These are phyloP conservation scores for Ctenopoma multispine DNA, from an alignment of 2,797 vertebrate species.

Conservation along the genomic window DNA sequence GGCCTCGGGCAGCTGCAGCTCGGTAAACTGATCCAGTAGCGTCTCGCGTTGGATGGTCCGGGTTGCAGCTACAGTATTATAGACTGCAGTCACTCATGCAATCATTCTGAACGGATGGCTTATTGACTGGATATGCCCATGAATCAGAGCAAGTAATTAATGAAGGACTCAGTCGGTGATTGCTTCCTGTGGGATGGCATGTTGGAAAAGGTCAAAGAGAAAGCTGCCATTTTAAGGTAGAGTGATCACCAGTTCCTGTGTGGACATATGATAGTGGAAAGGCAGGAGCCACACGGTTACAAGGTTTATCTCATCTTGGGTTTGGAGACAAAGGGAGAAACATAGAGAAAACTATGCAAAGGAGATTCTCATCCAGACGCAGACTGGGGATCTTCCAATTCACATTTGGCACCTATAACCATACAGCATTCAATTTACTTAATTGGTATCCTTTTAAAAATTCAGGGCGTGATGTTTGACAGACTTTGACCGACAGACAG, in stretches of 20 bases:
- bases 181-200: slow-evolving; percentile 16
- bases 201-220: slow-evolving; percentile 10
- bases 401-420: neutral
- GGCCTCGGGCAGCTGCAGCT: slow-evolving; percentile 30
- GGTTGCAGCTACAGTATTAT: slow-evolving; percentile 29
- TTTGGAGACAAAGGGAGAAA: neutral
- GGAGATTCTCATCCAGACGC: neutral
- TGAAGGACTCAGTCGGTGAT: slow-evolving; percentile 51
- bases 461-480: too few species aligned
- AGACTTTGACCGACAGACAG: too few species aligned
- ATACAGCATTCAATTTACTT: neutral
- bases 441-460: neutral
- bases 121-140: slow-evolving; percentile 60
- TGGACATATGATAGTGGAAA: slow-evolving; percentile 40
- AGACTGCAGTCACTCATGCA: slow-evolving; percentile 31
- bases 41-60: slow-evolving; percentile 23
- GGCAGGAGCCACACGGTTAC: neutral
- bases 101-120: slow-evolving; percentile 65
- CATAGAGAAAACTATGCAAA: neutral
- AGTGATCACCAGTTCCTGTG: slow-evolving; percentile 33
- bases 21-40: slow-evolving; percentile 41
- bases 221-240: slow-evolving; percentile 55
- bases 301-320: neutral
- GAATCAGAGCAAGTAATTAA: slow-evolving; percentile 71
- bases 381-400: too few species aligned